These are phyloP conservation scores for Rhombomys opimus DNA, from an alignment of 2,113 vertebrate species.

Conservation along the genomic window DNA sequence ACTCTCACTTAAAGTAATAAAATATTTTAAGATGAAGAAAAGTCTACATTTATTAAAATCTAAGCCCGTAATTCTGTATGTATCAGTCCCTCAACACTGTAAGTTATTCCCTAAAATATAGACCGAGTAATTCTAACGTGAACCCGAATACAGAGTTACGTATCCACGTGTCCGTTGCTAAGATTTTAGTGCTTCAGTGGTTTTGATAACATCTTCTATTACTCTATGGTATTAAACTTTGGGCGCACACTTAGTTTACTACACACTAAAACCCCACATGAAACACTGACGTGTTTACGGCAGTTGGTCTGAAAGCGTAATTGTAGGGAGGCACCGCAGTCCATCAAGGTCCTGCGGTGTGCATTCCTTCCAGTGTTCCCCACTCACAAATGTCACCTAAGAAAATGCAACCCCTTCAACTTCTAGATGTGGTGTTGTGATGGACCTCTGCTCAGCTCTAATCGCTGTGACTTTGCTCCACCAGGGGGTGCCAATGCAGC, in stretches of 20 bases:
- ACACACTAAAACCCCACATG: constrained; percentile 55
- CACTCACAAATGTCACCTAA: constrained; percentile 43
- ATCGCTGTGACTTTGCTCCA: constrained; percentile 17
- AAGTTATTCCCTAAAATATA: not conserved
- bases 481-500: constrained; percentile 57
- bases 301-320: not conserved
- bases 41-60: not conserved
- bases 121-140: not conserved
- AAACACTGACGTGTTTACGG: constrained; percentile 1
- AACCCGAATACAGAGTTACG: not conserved
- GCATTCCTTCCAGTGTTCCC: constrained; percentile 42
- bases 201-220: constrained; percentile 52
- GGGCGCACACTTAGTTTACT: constrained; percentile 34
- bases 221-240: constrained; percentile 47
- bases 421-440: constrained; percentile 16
- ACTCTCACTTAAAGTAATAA: not conserved
- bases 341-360: constrained; percentile 54
- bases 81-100: not conserved
- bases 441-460: not conserved
- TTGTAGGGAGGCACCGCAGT: constrained; percentile 40
- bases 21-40: not conserved
- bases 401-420: constrained; percentile 64
- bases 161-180: not conserved
- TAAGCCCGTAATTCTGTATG: not conserved
- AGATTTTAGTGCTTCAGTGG: not conserved